Conservation (phyloP, 1,140 invertebrate genomes). For the Ladona fulva region DNA sequence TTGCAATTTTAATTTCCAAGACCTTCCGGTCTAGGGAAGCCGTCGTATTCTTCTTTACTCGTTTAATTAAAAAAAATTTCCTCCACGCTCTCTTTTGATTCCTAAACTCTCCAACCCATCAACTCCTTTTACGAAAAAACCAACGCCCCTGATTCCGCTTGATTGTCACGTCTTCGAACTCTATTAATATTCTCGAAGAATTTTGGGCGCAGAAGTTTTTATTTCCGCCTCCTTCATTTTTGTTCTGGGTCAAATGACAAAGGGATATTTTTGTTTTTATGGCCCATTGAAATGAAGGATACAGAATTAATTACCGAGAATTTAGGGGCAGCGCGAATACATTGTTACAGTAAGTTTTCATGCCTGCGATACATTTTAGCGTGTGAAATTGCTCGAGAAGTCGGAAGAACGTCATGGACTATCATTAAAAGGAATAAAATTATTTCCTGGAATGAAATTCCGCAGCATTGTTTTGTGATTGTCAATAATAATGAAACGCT, state of each 20-base stretch:
- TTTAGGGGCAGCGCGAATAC: too few species aligned
- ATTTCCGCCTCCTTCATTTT: neutral
- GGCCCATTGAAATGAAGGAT: too few species aligned
- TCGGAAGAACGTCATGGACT: too few species aligned
- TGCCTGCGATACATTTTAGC: too few species aligned
- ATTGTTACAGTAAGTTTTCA: too few species aligned
- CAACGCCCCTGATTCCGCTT: neutral
- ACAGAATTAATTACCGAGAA: too few species aligned
- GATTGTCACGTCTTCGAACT: neutral
- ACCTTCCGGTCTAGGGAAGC: neutral
- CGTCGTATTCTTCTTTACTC: neutral
- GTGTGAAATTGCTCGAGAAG: too few species aligned
- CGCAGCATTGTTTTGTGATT: too few species aligned
- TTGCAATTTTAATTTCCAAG: slow-evolving; percentile 5
- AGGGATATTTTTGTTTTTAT: too few species aligned
- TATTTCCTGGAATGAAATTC: too few species aligned
- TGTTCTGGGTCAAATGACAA: neutral
- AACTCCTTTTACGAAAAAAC: neutral
- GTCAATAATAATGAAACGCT: too few species aligned
- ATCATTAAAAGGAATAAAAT: too few species aligned
- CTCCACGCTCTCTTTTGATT: neutral
- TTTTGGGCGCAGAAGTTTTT: neutral
- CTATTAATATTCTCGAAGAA: neutral
- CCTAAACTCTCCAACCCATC: neutral
- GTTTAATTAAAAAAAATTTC: neutral